Evolutionary conservation across 2,888 invertebrate genomes (phyloP).

Genomic region (Callimorpha dominula): DNA sequence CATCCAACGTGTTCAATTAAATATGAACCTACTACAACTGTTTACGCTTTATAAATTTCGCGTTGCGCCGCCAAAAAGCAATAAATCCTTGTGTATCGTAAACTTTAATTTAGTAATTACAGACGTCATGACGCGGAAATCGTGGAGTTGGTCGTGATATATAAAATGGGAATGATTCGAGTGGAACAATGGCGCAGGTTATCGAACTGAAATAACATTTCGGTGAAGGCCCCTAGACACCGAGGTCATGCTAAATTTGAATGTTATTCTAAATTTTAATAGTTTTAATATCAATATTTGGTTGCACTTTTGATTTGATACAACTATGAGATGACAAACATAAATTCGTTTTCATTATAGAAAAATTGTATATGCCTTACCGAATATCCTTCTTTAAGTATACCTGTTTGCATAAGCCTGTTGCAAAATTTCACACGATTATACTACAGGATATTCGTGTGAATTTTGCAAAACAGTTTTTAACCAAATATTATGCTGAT

Average conservation of each 20-base stretch:
- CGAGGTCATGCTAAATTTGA: constrained; percentile 67
- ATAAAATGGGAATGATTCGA: constrained; percentile 81
- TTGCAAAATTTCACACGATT: no score
- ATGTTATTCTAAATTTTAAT: constrained; percentile 35
- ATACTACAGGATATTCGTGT: no score
- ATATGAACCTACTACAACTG: constrained; percentile 49
- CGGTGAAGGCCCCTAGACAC: constrained; percentile 79
- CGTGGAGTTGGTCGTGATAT: constrained; percentile 75
- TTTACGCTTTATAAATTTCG: constrained; percentile 60
- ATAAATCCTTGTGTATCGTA: constrained; percentile 70
- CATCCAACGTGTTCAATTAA: constrained; percentile 31
- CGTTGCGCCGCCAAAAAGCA: constrained; percentile 50
- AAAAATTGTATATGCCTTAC: no score
- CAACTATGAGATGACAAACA: no score
- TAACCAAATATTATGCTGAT: no score
- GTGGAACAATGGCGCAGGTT: constrained; percentile 79
- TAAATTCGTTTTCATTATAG: no score
- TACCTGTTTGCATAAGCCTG: no score
- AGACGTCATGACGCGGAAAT: constrained; percentile 81
- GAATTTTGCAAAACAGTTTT: neutral
- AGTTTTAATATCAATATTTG: constrained; percentile 10
- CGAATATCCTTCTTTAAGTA: no score
- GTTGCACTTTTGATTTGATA: neutral
- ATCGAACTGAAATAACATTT: constrained; percentile 82
- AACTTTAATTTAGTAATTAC: constrained; percentile 77